Conservation (phyloP, 2,888 invertebrate genomes). For the Hymenopus coronatus region DNA sequence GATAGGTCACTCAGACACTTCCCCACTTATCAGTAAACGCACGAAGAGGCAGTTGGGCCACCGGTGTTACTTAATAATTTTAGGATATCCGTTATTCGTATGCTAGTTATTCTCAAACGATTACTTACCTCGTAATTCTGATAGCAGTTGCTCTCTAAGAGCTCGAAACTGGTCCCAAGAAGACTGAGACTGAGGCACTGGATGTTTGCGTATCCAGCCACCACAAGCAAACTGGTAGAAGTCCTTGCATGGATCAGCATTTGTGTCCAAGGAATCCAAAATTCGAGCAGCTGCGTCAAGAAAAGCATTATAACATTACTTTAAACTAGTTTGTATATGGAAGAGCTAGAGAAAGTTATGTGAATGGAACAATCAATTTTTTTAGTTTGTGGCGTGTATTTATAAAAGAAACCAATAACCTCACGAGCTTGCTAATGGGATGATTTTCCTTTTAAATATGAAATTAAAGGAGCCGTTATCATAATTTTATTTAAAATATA, state of each 20-base stretch:
- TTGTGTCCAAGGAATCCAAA: slow-evolving; percentile 41
- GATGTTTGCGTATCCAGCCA: slow-evolving; percentile 47
- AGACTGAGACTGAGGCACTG: slow-evolving; percentile 42
- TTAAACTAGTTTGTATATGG: too few species aligned
- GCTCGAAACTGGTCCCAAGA: slow-evolving; percentile 48
- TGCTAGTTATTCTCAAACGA: neutral
- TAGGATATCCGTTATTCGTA: neutral
- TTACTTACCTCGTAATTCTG: slow-evolving; percentile 42
- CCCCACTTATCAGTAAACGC: too few species aligned
- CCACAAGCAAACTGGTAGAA: slow-evolving; percentile 52
- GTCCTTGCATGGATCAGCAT: slow-evolving; percentile 48
- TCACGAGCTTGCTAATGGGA: too few species aligned
- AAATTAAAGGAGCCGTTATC: too few species aligned
- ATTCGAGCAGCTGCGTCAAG: slow-evolving; percentile 26
- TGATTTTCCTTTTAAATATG: too few species aligned
- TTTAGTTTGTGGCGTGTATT: too few species aligned
- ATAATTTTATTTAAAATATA: too few species aligned
- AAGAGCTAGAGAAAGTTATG: too few species aligned
- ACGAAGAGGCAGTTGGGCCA: too few species aligned
- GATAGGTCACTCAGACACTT: too few species aligned
- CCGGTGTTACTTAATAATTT: neutral
- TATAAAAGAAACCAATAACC: too few species aligned
- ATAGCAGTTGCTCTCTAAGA: slow-evolving; percentile 44
- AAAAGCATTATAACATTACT: neutral
- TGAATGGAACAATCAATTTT: too few species aligned